phyloP scores from a whole-genome alignment of 2,113 vertebrate genomes.

The Elephantulus edwardii region DNA sequence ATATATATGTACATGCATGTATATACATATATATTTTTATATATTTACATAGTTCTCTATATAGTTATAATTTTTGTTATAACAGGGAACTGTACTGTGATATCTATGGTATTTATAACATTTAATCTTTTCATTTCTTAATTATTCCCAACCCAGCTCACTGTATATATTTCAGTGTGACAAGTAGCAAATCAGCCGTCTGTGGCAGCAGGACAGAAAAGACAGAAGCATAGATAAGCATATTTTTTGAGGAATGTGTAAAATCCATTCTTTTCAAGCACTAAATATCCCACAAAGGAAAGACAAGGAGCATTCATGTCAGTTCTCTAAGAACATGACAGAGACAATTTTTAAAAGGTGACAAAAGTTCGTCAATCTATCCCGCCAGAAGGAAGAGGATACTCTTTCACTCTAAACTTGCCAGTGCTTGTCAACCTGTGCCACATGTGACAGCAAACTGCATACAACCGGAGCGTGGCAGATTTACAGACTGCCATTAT shows the following conservation, averaged over 20 bases:
- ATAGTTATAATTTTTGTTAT: background rate
- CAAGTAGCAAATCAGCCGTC: background rate
- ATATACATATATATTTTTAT: background rate
- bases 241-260: background rate
- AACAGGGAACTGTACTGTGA: background rate
- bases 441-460: background rate
- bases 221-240: background rate
- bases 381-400: background rate
- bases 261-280: background rate
- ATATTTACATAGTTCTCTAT: too few species aligned
- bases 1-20: background rate
- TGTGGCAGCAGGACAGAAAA: background rate
- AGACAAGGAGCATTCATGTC: background rate
- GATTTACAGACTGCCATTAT: background rate
- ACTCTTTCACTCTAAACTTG: background rate
- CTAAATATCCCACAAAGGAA: background rate
- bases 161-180: background rate
- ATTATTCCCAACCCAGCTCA: background rate
- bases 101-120: background rate
- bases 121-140: background rate
- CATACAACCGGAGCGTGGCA: background rate
- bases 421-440: background rate
- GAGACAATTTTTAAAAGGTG: background rate
- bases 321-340: background rate
- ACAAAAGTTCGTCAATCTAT: background rate